phyloP scores from a whole-genome alignment of 2,113 vertebrate genomes.

The Chionis minor region DNA sequence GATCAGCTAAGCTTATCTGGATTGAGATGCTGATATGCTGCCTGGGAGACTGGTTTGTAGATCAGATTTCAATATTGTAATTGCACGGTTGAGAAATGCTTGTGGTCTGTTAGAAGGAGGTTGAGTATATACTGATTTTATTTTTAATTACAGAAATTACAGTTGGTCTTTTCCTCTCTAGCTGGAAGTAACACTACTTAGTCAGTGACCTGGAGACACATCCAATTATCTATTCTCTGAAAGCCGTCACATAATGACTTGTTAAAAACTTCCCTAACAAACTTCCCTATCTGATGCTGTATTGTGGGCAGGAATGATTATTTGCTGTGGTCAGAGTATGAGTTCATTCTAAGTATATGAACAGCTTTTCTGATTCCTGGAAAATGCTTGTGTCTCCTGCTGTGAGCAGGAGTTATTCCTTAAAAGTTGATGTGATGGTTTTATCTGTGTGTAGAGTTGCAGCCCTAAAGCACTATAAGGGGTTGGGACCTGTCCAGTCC shows the following conservation, averaged over 20 bases:
- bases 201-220: not conserved
- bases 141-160: constrained; percentile 25
- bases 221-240: constrained; percentile 31
- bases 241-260: constrained; percentile 2
- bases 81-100: not conserved
- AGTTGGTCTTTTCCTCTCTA: not conserved
- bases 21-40: not conserved
- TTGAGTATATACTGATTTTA: not conserved
- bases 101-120: not conserved
- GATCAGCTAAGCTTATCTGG: not conserved
- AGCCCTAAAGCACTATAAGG: not conserved
- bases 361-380: not conserved
- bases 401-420: not conserved
- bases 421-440: not conserved
- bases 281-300: not conserved
- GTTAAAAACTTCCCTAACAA: not conserved
- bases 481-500: not conserved
- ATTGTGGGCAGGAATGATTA: not conserved
- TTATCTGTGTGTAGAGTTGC: not conserved
- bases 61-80: not conserved
- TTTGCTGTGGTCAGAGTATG: not conserved
- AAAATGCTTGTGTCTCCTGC: not conserved
- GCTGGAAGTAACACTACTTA: not conserved
- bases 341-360: not conserved
- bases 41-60: not conserved